phyloP scores from a whole-genome alignment of 2,888 invertebrate species.

The Keiferia lycopersicella region DNA sequence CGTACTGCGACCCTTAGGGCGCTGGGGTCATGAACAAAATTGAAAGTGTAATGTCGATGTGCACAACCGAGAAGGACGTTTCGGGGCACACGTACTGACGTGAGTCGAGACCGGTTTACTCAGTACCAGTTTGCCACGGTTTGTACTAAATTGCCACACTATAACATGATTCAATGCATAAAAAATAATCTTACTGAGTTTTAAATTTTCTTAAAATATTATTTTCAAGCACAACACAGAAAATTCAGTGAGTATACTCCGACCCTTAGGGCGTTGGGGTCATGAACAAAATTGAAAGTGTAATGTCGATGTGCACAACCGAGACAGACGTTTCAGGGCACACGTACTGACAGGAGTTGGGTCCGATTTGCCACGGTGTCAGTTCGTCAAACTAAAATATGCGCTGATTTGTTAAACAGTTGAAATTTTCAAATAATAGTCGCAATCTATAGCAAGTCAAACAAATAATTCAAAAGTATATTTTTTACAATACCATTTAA shows the following conservation, averaged over 20 bases:
- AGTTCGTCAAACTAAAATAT: too few relatives aligned
- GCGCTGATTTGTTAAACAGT: too few relatives aligned
- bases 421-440: too few relatives aligned
- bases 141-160: too few relatives aligned
- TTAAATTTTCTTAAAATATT: too few relatives aligned
- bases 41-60: constrained; percentile 45
- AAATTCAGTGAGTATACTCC: not conserved
- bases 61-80: constrained; percentile 7
- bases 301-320: constrained; percentile 33
- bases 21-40: constrained; percentile 44
- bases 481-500: too few relatives aligned
- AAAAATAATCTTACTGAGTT: too few relatives aligned
- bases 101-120: not conserved
- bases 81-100: constrained; percentile 6
- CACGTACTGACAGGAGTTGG: not conserved
- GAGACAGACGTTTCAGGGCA: not conserved
- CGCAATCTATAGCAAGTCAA: too few relatives aligned
- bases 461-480: too few relatives aligned
- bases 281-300: constrained; percentile 53
- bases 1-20: not conserved
- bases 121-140: too few relatives aligned
- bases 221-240: not conserved
- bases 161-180: too few relatives aligned
- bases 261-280: constrained; percentile 23
- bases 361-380: too few relatives aligned